Evolutionary conservation across 2,797 vertebrate genomes (phyloP), one percentile per base, ranked within the genome.

Genomic region (Cynopterus sphinx): DNA sequence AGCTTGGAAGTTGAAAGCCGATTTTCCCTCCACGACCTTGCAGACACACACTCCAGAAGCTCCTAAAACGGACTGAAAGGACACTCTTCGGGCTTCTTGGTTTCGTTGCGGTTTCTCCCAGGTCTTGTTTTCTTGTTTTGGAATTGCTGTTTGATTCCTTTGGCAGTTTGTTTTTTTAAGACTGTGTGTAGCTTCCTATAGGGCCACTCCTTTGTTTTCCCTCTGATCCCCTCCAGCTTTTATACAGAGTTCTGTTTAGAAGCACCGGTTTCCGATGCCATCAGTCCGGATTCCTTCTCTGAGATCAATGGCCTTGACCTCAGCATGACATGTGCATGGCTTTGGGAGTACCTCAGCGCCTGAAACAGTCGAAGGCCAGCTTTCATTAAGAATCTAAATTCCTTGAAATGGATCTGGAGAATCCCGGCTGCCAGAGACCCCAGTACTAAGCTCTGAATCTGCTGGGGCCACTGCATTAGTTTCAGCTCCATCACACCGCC

Each of bases 31-130:
- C n/a, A 4, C 8, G n/a, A 73, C 68, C 26, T 43, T 21, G 61
- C 4, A 75, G 73, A 57, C 90, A 67, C 22, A 1, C 82, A 82
- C 90, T 88, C 94, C 96, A 82, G 90, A 97, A 98, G 97, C 97
- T 97, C 96, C 36, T 81, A 75, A 96, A 94, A 73, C 36, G 39
- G 95, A 90, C 97, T 85, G 94, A 97, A 97, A 91, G 75, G 96
- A 98, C 96, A 97, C 83, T 33, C 26, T 89, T 28, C 96, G 95
- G 97, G 96, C 97, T 97, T 98, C 98, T 87, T 96, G 74, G 94
- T 89, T 96, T 96, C 96, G 91, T 95, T 97, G 19, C 4, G 43
- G 33, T 0, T 87, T 53, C 79, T 85, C 43, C 65, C 39, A 33
- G 43, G 28, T 97, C 41, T 67, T 93, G 55, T 89, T 94, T 90